These are phyloP conservation scores for Lepus europaeus DNA, from an alignment of 2,113 vertebrate genomes.

Conservation along the genomic window DNA sequence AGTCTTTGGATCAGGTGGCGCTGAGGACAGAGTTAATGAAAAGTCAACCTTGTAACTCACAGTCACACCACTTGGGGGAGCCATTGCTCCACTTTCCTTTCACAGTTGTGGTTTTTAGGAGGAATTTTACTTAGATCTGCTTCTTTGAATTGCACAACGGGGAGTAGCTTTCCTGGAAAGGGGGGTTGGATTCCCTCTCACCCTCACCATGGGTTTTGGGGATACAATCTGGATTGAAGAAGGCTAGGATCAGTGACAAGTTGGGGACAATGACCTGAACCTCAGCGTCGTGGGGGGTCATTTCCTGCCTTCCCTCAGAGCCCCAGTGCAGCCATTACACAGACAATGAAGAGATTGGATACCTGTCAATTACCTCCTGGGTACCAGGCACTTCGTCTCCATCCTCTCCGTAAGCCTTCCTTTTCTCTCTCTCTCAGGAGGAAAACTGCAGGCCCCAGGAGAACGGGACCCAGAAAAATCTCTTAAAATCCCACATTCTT, in stretches of 20 bases:
- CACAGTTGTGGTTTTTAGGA: neutral
- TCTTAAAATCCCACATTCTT: neutral
- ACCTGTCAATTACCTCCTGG: neutral
- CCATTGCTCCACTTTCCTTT: constrained; percentile 43
- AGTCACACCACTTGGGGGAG: constrained; percentile 34
- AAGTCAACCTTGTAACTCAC: neutral
- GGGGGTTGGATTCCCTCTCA: neutral
- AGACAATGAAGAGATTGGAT: neutral
- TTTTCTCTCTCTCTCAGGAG: neutral
- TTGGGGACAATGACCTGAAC: neutral
- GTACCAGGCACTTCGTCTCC: neutral
- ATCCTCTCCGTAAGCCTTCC: neutral
- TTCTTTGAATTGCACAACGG: constrained; percentile 6
- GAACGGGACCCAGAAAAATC: neutral
- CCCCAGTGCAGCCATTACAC: neutral
- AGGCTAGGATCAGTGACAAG: too few species aligned
- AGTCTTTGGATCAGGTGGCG: neutral
- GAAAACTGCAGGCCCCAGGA: neutral
- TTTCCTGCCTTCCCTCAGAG: neutral
- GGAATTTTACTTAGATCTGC: constrained; percentile 11
- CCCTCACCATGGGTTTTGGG: neutral
- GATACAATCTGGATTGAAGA: neutral
- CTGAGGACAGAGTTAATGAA: fast-evolving
- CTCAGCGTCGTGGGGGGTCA: neutral
- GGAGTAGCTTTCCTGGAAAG: neutral